Percentiles rank a stretch among this genome's conserved stretches.
phyloP scores from a whole-genome alignment of 2,113 vertebrate genomes.

The Himantopus leucocephalus region DNA sequence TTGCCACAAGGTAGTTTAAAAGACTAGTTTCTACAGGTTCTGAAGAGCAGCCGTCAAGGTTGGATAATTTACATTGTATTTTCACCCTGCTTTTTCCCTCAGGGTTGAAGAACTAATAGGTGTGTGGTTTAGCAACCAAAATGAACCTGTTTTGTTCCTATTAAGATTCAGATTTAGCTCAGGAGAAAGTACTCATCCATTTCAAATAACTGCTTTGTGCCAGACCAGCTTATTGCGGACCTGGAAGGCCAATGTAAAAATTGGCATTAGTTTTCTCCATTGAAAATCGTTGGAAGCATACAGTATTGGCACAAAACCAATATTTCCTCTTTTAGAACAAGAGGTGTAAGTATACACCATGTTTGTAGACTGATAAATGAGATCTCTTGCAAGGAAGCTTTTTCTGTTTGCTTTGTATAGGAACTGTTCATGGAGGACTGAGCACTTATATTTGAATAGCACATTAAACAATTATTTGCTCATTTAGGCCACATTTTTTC shows the following conservation, averaged over 20 bases:
- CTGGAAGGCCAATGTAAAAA: neutral
- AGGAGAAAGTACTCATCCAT: neutral
- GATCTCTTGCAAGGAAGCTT: neutral
- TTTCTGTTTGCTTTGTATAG: conserved; percentile 21
- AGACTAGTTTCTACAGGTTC: neutral
- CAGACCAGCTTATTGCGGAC: neutral
- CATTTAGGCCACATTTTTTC: neutral
- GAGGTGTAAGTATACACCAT: neutral
- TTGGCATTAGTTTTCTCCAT: neutral
- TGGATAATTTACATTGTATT: neutral
- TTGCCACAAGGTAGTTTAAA: neutral
- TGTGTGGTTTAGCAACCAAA: neutral
- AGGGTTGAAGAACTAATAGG: neutral
- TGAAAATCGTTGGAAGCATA: neutral
- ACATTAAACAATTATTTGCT: neutral
- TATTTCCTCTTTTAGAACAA: conserved; percentile 9
- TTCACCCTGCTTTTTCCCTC: neutral
- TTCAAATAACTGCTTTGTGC: neutral
- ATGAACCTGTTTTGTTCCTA: neutral
- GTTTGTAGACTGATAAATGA: neutral
- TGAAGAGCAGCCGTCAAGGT: neutral
- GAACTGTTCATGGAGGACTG: conserved; percentile 12
- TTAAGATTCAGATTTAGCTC: neutral
- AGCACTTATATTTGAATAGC: conserved; percentile 19
- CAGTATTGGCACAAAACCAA: neutral